Evolutionary conservation across 2,888 invertebrate genomes (phyloP).

Genomic region (Spisula subtruncata): DNA sequence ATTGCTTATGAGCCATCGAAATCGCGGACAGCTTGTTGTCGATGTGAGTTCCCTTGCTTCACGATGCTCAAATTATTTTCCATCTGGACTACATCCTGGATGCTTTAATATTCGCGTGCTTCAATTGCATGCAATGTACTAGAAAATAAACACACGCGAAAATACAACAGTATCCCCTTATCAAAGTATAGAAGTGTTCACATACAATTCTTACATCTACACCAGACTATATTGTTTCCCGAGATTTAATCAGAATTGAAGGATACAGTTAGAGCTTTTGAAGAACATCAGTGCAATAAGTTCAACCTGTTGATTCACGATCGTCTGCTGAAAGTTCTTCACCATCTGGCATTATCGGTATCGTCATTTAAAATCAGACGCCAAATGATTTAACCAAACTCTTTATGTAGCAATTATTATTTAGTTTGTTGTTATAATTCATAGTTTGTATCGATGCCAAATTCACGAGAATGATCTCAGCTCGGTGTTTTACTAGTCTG

Average conservation of each 20-base stretch:
- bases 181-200: not conserved
- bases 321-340: not conserved
- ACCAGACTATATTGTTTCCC: not conserved
- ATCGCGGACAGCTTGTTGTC: too few relatives aligned
- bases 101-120: not conserved
- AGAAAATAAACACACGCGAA: too few relatives aligned
- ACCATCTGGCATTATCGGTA: not conserved
- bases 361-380: not conserved
- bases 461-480: not conserved
- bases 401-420: not conserved
- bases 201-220: not conserved
- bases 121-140: not conserved
- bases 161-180: too few relatives aligned
- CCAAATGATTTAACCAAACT: not conserved
- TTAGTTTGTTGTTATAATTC: slow-evolving; percentile 7
- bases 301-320: not conserved
- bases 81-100: too few relatives aligned
- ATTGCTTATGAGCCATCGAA: not conserved
- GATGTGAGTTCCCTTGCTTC: too few relatives aligned
- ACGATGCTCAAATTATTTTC: too few relatives aligned
- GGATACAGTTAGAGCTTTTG: not conserved
- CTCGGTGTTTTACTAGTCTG: not conserved
- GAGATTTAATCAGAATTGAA: not conserved
- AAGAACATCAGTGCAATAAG: not conserved
- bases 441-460: not conserved